Evolutionary conservation across 2,888 invertebrate species (phyloP).

Genomic region (Rhogogaster chlorosoma): DNA sequence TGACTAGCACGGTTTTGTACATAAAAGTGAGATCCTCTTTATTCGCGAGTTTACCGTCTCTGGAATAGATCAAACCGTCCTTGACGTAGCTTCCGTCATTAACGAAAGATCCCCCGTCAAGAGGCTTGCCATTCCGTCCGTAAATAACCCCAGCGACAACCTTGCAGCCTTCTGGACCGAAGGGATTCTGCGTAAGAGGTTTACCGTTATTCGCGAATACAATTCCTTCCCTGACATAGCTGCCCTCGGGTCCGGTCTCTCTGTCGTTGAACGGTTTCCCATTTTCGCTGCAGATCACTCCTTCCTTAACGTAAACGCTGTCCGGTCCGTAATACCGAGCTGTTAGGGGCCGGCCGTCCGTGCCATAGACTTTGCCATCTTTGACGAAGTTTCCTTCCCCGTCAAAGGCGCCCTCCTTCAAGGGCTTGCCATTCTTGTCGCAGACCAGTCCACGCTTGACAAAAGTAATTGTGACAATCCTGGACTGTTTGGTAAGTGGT

Average conservation of each 20-base stretch:
- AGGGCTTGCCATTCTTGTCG: slow-evolving; percentile 41
- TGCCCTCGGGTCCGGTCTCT: slow-evolving; percentile 46
- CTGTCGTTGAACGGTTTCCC: slow-evolving; percentile 38
- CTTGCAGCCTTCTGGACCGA: slow-evolving; percentile 51
- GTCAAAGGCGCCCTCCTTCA: slow-evolving; percentile 44
- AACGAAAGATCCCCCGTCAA: slow-evolving; percentile 34
- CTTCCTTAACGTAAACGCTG: slow-evolving; percentile 40
- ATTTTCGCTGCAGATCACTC: slow-evolving; percentile 40
- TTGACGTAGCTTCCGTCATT: slow-evolving; percentile 47
- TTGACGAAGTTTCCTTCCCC: slow-evolving; percentile 42
- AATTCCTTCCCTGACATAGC: slow-evolving; percentile 43
- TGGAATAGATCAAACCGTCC: slow-evolving; percentile 48
- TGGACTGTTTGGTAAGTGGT: slow-evolving; percentile 48
- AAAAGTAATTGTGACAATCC: slow-evolving; percentile 45
- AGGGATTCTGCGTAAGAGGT: slow-evolving; percentile 48
- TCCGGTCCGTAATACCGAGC: slow-evolving; percentile 47
- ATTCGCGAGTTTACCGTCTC: slow-evolving; percentile 40
- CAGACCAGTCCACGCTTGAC: slow-evolving; percentile 43
- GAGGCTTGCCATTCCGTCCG: slow-evolving; percentile 49
- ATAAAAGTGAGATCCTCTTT: slow-evolving; percentile 43
- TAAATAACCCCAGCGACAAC: slow-evolving; percentile 51
- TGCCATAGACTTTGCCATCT: slow-evolving; percentile 46
- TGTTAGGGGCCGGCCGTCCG: slow-evolving; percentile 40
- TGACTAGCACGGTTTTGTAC: slow-evolving; percentile 49
- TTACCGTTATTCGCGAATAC: slow-evolving; percentile 46